phyloP scores from a whole-genome alignment of 2,888 invertebrate species.

The Ophion ventricosus region DNA sequence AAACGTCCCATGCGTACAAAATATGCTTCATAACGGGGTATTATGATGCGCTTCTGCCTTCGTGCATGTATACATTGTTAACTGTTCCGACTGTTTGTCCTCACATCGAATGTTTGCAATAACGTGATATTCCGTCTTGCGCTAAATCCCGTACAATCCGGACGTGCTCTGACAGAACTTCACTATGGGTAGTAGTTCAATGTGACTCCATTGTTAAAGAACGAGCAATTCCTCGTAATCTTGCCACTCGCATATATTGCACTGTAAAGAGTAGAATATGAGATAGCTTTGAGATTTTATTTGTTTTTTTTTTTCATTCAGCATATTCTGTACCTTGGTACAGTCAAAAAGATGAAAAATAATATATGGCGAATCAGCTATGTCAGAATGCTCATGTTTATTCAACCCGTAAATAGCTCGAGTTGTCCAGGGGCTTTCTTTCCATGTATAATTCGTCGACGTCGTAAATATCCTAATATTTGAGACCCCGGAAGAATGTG shows the following conservation, averaged over 20 bases:
- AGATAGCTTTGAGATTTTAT: not conserved
- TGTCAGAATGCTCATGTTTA: not conserved
- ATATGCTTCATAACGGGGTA: slow-evolving; percentile 6
- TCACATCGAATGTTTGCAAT: slow-evolving; percentile 3
- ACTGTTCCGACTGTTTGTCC: not conserved
- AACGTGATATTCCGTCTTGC: not conserved
- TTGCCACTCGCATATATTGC: not conserved
- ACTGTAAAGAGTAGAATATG: not conserved
- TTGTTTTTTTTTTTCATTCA: not conserved
- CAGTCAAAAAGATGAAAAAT: not conserved
- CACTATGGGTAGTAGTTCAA: not conserved
- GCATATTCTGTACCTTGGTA: no score
- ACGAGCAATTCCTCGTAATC: not conserved
- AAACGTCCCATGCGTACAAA: not conserved
- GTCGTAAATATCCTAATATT: not conserved
- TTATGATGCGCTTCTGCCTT: slow-evolving; percentile 14
- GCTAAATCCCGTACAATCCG: not conserved
- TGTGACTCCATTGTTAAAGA: not conserved
- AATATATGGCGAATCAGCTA: not conserved
- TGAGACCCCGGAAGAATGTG: not conserved
- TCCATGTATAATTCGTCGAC: not conserved
- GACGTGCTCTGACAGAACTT: not conserved
- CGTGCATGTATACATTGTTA: slow-evolving; percentile 1
- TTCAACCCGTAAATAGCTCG: not conserved
- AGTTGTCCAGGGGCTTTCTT: no score